phyloP scores from a whole-genome alignment of 2,888 invertebrate genomes.

The Polydesmus complanatus region DNA sequence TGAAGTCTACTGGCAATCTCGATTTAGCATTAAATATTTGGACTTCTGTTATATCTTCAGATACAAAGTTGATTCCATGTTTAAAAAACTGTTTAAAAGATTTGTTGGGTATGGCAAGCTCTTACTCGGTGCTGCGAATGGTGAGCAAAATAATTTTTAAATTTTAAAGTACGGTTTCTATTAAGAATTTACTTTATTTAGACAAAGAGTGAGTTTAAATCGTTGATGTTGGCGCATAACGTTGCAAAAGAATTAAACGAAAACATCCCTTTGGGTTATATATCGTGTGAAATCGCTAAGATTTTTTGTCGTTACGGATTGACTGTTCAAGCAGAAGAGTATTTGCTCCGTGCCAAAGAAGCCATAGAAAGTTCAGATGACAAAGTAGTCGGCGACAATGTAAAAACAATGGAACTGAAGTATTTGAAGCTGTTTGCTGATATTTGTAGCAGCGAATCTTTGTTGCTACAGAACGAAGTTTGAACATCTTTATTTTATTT shows the following conservation, averaged over 20 bases:
- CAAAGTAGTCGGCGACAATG: neutral
- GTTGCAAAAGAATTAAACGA: neutral
- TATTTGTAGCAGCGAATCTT: neutral
- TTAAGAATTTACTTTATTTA: neutral
- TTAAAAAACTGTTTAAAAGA: neutral
- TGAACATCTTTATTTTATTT: neutral
- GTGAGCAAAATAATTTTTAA: neutral
- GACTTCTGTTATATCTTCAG: neutral
- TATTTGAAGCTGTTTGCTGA: neutral
- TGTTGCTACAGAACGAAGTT: neutral
- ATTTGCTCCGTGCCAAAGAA: too few relatives aligned
- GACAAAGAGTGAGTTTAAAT: neutral
- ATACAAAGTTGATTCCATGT: neutral
- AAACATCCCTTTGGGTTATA: neutral
- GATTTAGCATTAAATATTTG: neutral
- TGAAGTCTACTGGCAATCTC: neutral
- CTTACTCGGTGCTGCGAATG: neutral
- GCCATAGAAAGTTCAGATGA: too few relatives aligned
- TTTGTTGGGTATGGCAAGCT: neutral
- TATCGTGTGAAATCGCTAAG: neutral
- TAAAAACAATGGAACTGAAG: neutral
- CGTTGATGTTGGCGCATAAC: neutral
- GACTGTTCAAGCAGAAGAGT: neutral
- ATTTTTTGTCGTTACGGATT: neutral
- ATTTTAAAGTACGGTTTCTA: too few relatives aligned